These are phyloP conservation scores for Elaphurus davidianus DNA, from an alignment of 2,113 vertebrate species.

Conservation along the genomic window DNA sequence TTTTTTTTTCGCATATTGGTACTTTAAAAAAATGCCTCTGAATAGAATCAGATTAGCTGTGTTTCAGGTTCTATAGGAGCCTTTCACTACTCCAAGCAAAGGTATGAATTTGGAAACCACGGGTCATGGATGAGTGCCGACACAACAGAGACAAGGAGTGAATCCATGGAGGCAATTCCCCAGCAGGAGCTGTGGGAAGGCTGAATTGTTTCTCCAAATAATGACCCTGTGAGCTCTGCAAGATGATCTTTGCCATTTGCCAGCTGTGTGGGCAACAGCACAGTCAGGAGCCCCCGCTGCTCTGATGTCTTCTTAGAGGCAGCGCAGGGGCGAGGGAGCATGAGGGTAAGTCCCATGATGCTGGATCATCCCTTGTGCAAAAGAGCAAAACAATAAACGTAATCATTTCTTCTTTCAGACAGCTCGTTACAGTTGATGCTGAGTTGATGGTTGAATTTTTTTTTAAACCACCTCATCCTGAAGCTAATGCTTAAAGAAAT, in stretches of 20 bases:
- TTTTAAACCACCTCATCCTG: not conserved
- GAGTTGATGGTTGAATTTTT: not conserved
- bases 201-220: conserved; percentile 30
- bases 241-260: not conserved
- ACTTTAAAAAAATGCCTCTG: not conserved
- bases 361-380: not conserved
- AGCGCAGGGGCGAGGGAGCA: not conserved
- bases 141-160: not conserved
- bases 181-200: not conserved
- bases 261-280: conserved; percentile 23
- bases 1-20: too few species aligned
- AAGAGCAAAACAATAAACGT: not conserved
- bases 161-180: not conserved
- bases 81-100: not conserved
- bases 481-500: conserved; percentile 42
- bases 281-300: not conserved
- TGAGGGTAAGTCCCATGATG: not conserved
- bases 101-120: not conserved
- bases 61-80: not conserved
- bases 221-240: conserved; percentile 5
- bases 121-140: not conserved
- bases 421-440: not conserved
- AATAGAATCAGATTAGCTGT: not conserved
- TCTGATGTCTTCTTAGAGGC: conserved; percentile 15
- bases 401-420: not conserved